Conservation (phyloP, 2,888 invertebrate species). For the Chrysopilus asiliformis region DNA sequence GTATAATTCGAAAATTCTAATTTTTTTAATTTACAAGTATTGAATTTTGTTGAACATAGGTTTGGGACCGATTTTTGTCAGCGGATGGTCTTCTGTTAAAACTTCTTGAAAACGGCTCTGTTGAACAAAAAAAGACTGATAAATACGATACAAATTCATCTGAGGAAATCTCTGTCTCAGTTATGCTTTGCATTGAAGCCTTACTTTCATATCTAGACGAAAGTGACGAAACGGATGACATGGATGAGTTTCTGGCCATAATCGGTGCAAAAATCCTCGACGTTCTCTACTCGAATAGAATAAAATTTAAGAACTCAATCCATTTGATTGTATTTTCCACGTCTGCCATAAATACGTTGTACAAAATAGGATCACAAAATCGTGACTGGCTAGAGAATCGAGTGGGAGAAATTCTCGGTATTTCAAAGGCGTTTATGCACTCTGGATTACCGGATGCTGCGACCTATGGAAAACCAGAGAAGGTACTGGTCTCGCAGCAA, state of each 20-base stretch:
- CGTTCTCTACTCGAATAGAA: conserved; percentile 13
- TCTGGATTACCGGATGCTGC: conserved; percentile 37
- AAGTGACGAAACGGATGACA: background rate
- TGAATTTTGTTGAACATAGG: conserved; percentile 11
- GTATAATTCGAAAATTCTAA: background rate
- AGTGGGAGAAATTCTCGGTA: conserved; percentile 43
- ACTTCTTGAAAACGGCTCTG: conserved; percentile 6
- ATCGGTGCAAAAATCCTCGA: conserved; percentile 14
- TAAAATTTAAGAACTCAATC: conserved; percentile 12
- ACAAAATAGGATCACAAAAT: conserved; percentile 25
- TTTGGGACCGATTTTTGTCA: conserved; percentile 16
- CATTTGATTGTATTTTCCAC: conserved; percentile 15
- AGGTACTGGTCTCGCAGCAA: conserved; percentile 46
- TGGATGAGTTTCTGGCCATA: conserved; percentile 6
- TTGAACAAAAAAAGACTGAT: conserved; percentile 5
- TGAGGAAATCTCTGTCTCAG: conserved; percentile 16
- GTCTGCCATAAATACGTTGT: conserved; percentile 18
- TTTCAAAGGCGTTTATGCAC: conserved; percentile 43
- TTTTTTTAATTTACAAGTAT: background rate
- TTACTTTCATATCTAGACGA: conserved; percentile 3
- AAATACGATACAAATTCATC: conserved; percentile 15
- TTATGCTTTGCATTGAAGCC: conserved; percentile 6
- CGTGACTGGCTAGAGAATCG: conserved; percentile 26
- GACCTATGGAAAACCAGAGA: conserved; percentile 38
- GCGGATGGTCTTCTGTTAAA: conserved; percentile 16